Percentiles rank a stretch among this genome's conserved stretches.
Conservation (phyloP, 2,888 invertebrate species). For the Dasypolia templi region DNA sequence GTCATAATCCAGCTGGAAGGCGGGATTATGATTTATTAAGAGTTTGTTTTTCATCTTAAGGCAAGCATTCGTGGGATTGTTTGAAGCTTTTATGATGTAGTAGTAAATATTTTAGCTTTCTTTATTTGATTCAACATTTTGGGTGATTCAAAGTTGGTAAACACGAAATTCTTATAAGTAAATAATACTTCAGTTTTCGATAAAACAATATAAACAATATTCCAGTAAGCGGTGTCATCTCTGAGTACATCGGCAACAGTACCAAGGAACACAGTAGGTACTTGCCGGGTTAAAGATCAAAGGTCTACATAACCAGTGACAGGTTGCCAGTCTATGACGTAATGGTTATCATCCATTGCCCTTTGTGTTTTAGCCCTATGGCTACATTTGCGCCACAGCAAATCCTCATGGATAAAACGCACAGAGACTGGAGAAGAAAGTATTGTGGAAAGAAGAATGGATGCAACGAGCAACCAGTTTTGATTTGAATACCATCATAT, state of each 20-base stretch:
- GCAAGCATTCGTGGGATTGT: slow-evolving; percentile 24
- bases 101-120: slow-evolving; percentile 30
- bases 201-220: no score
- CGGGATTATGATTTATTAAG: slow-evolving; percentile 16
- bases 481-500: not conserved
- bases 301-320: slow-evolving; percentile 38
- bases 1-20: slow-evolving; percentile 33
- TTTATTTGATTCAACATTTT: slow-evolving; percentile 29
- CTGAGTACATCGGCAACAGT: slow-evolving; percentile 2
- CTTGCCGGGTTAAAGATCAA: slow-evolving; percentile 29
- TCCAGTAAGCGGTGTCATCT: slow-evolving; percentile 6
- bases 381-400: not conserved
- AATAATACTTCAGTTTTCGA: slow-evolving; percentile 13
- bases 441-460: not conserved
- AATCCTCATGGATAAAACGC: not conserved
- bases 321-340: slow-evolving; percentile 37
- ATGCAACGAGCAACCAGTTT: not conserved
- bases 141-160: slow-evolving; percentile 6
- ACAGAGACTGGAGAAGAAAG: not conserved
- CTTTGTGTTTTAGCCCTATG: slow-evolving; percentile 5
- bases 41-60: slow-evolving; percentile 4
- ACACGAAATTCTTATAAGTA: slow-evolving; percentile 8
- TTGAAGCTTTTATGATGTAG: slow-evolving; percentile 26
- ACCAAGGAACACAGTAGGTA: slow-evolving; percentile 22
- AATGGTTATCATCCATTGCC: slow-evolving; percentile 15